Conservation (phyloP, 2,113 vertebrate genomes). For the Cyprinodon brontotheroides region DNA sequence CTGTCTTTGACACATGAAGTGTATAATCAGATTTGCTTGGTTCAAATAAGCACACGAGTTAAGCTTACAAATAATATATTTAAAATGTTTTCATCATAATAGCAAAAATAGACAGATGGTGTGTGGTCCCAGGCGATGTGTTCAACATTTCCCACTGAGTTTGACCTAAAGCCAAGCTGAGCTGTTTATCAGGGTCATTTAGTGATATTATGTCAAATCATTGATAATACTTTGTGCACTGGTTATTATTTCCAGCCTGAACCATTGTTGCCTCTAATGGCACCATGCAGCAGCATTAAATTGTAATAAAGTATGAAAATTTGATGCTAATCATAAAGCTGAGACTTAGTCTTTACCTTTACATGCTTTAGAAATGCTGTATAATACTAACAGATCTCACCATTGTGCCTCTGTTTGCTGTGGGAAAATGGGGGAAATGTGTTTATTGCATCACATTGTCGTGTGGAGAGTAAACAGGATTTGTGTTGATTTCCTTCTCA, state of each 20-base stretch:
- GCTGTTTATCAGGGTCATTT: conserved; percentile 5
- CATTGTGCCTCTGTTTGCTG: conserved; percentile 53
- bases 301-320: not conserved
- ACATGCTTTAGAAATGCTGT: not conserved
- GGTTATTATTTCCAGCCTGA: not conserved
- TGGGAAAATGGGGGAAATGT: conserved; percentile 33
- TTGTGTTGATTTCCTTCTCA: conserved; percentile 71
- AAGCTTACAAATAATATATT: not conserved
- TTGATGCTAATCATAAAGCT: not conserved
- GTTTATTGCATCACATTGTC: conserved; percentile 59
- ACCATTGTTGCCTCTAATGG: not conserved
- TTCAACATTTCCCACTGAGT: not conserved
- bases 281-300: not conserved
- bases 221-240: conserved; percentile 7
- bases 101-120: not conserved
- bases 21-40: conserved; percentile 58
- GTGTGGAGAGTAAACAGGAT: conserved; percentile 69
- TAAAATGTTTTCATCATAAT: not conserved
- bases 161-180: conserved; percentile 5
- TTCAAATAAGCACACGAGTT: conserved; percentile 19
- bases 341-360: not conserved
- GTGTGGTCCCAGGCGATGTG: conserved; percentile 1
- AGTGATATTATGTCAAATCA: not conserved
- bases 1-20: conserved; percentile 18
- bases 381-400: conserved; percentile 14